These are phyloP conservation scores for Magallana nippona DNA, from an alignment of 2,888 invertebrate species.

Conservation along the genomic window DNA sequence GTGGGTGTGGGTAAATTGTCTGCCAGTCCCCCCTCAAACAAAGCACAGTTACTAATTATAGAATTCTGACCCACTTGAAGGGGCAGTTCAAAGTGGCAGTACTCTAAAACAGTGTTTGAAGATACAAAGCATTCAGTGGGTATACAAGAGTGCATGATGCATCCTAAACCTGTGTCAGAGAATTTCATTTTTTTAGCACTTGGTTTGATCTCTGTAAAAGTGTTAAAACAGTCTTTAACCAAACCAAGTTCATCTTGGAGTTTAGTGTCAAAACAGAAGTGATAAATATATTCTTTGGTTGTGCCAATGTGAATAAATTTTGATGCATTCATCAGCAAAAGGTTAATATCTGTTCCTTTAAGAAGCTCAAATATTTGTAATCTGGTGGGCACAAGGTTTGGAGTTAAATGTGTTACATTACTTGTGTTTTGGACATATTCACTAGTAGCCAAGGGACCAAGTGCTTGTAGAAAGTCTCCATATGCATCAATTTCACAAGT, in stretches of 20 bases:
- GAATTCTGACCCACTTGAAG: conserved; percentile 68
- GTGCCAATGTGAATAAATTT: conserved; percentile 81
- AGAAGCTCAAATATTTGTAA: conserved; percentile 74
- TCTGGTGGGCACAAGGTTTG: conserved; percentile 70
- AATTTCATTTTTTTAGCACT: conserved; percentile 48
- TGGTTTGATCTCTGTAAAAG: conserved; percentile 54
- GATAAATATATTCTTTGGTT: conserved; percentile 76
- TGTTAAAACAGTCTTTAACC: conserved; percentile 69
- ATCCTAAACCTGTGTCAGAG: conserved; percentile 60
- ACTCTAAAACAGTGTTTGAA: conserved; percentile 76
- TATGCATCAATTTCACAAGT: conserved; percentile 81
- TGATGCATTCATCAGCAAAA: conserved; percentile 78
- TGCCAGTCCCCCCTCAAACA: conserved; percentile 39
- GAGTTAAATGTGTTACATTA: conserved; percentile 71
- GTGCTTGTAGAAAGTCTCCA: conserved; percentile 80
- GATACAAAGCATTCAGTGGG: conserved; percentile 62
- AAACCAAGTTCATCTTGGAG: conserved; percentile 71
- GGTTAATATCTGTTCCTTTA: conserved; percentile 70
- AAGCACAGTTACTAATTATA: conserved; percentile 79
- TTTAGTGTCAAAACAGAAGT: conserved; percentile 71
- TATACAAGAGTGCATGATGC: conserved; percentile 77
- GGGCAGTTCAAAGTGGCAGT: conserved; percentile 76
- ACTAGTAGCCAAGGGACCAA: conserved; percentile 75
- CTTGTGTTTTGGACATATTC: conserved; percentile 73
- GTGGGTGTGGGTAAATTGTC: conserved; percentile 15